Evolutionary conservation across 2,113 vertebrate species (phyloP).

Genomic region (Gymnarchus niloticus): DNA sequence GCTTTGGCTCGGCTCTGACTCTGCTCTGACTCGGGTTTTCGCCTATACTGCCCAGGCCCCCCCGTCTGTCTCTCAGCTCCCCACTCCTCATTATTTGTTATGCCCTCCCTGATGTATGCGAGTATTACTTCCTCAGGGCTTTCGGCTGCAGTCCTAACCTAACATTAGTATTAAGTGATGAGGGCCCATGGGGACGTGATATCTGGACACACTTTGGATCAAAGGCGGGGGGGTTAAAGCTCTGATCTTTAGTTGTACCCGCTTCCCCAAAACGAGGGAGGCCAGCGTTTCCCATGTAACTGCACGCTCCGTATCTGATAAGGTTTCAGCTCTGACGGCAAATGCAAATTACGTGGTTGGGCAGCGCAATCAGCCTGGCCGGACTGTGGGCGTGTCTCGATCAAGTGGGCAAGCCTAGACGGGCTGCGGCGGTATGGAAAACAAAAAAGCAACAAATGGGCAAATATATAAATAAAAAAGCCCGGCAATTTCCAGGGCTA

Average conservation of each 20-base stretch:
- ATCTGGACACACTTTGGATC: not conserved
- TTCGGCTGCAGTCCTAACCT: constrained; percentile 1
- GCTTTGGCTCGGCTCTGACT: no score
- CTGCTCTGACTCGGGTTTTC: no score
- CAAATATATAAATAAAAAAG: constrained; percentile 22
- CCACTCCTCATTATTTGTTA: not conserved
- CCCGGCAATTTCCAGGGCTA: constrained; percentile 22
- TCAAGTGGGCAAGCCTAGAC: constrained; percentile 18
- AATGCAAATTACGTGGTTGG: not conserved
- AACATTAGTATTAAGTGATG: not conserved
- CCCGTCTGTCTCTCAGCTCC: no score
- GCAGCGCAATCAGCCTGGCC: not conserved
- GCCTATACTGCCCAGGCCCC: no score
- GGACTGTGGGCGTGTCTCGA: not conserved
- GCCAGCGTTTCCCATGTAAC: not conserved
- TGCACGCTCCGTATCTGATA: not conserved
- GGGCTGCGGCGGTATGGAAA: not conserved
- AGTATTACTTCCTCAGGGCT: not conserved
- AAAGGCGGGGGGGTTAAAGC: not conserved
- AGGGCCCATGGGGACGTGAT: not conserved
- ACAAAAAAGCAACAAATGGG: constrained; percentile 16
- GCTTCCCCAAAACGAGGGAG: constrained; percentile 5
- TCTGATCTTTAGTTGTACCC: constrained; percentile 4
- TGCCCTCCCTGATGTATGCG: not conserved
- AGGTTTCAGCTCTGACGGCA: not conserved